A percentile compares a stretch with the other conserved stretches of the same genome.
Conservation (phyloP, 2,888 invertebrate species). For the Himalopsyche japonica region DNA sequence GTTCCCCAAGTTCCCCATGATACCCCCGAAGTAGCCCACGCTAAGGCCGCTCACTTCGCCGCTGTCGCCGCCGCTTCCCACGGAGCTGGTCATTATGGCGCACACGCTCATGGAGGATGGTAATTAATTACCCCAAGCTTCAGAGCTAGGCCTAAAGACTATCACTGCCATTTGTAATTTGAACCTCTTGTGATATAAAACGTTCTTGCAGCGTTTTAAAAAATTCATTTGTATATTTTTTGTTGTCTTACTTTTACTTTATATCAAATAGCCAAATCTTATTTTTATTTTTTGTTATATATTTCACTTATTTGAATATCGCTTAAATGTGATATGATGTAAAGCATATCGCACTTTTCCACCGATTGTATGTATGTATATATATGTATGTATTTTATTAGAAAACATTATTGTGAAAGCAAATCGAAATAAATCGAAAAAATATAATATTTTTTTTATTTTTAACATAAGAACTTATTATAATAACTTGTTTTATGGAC, state of each 20-base stretch:
- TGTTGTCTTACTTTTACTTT: neutral
- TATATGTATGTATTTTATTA: neutral
- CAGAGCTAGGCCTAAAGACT: neutral
- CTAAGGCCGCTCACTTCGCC: constrained; percentile 60
- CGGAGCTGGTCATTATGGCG: neutral
- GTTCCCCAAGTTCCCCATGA: neutral
- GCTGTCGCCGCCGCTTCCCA: constrained; percentile 9
- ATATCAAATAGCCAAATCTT: neutral
- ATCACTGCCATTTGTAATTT: neutral
- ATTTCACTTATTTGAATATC: neutral
- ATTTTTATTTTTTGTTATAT: neutral
- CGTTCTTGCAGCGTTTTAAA: neutral
- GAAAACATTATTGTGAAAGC: neutral
- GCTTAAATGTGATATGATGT: neutral
- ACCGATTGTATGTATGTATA: neutral
- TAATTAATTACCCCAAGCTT: neutral
- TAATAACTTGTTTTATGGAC: neutral
- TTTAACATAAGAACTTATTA: too few relatives aligned
- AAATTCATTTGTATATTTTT: neutral
- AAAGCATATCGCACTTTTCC: neutral
- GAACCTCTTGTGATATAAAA: neutral
- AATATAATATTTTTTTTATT: neutral
- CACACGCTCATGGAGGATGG: neutral
- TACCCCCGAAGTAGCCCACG: constrained; percentile 65
- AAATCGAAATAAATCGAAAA: neutral